phyloP scores from a whole-genome alignment of 1,140 invertebrate species.

The Vollenhovia emeryi region DNA sequence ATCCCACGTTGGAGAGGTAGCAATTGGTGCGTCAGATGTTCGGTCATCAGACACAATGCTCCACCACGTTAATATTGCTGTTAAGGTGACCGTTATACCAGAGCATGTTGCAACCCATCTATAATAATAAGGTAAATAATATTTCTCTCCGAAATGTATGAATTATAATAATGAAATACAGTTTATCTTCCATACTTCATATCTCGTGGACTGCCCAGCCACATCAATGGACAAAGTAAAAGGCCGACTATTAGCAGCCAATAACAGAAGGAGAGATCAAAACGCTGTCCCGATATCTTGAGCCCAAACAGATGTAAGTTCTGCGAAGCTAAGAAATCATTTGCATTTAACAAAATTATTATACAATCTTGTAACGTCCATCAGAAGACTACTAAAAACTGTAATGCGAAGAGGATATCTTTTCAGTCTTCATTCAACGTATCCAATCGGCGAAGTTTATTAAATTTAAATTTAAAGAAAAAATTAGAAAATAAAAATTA shows the following conservation, averaged over 20 bases:
- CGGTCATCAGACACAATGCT: conserved; percentile 79
- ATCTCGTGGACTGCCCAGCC: conserved; percentile 93
- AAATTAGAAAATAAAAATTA: neutral
- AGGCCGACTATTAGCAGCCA: conserved; percentile 91
- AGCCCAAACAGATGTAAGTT: conserved; percentile 91
- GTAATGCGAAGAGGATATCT: neutral
- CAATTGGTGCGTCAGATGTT: conserved; percentile 71
- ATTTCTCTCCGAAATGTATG: no score
- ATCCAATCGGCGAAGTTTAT: no score
- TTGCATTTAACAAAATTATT: conserved; percentile 4
- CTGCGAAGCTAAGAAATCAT: conserved; percentile 88
- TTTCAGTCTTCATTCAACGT: neutral
- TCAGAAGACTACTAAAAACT: neutral
- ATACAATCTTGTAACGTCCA: neutral
- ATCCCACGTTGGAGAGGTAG: conserved; percentile 80
- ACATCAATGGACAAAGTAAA: conserved; percentile 91
- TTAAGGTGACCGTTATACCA: conserved; percentile 68
- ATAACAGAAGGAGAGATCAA: conserved; percentile 91
- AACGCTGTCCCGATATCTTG: conserved; percentile 87
- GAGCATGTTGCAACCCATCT: conserved; percentile 80
- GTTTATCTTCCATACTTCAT: conserved; percentile 90
- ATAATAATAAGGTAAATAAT: conserved; percentile 10
- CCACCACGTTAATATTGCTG: conserved; percentile 82
- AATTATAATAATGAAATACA: neutral
- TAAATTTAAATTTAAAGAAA: no score